Evolutionary conservation across 2,888 invertebrate species (phyloP), one percentile per base, ranked within the genome.

Genomic region (Melanostoma scalare): DNA sequence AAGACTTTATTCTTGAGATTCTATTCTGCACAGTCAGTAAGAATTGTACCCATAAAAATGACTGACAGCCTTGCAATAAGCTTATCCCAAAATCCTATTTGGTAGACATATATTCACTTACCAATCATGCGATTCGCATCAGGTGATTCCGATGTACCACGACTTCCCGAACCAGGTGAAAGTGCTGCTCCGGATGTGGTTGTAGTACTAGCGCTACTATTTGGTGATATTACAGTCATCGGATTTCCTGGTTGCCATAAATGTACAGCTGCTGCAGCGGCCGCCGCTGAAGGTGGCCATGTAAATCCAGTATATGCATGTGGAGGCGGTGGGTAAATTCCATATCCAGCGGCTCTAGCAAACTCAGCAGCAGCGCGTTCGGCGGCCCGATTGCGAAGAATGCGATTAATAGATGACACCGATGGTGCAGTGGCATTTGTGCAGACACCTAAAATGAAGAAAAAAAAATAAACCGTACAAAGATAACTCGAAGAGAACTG

Each of bases 291-390:
- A 46, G 91, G 90, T 50, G 92, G 91, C 91, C 93, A 93, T 33
- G 89, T 87, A 86, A 92, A 92, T 73, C 93, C 93, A 48, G 93
- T 93, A 88, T 94, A 94, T 0, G 96, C 95, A 87, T 95, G 95
- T 56, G 87, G 88, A 35, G 89, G 86, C 6, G 95, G 95, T 61
- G 95, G 95, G 91, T 97, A 96, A 6, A 97, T 92, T 0, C 97
- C 97, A 89, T 97, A 97, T 9, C 97, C 97, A 0, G 97, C 97
- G 0, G 97, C 97, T 10, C 97, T 93, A 0, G 98, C 98, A 87
- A 99, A 97, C 91, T 99, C 98, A 0, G 98, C 97, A 0, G 98
- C 98, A 0, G 98, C 98, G 4, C 98, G 92, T 90, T 99, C 99
- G 0, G 99, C 98, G 0, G 99, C 99, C 8, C 99, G 94, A 90